Evolutionary conservation across 2,113 vertebrate species (phyloP).

Genomic region (Tragelaphus scriptus): DNA sequence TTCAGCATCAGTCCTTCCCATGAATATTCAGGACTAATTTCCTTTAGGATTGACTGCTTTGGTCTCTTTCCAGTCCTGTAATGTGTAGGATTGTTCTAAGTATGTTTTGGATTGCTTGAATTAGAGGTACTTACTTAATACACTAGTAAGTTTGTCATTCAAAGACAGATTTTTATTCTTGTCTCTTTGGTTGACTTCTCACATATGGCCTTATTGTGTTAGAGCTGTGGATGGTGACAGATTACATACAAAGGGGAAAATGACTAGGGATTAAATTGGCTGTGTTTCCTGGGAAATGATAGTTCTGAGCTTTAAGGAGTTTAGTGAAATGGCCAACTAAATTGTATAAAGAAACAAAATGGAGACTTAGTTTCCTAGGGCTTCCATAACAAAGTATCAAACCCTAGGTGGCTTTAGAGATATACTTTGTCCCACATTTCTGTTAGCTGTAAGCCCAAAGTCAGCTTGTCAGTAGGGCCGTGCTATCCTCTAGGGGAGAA

Average conservation of each 20-base stretch:
- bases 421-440: neutral
- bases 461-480: neutral
- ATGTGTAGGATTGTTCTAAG: neutral
- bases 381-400: neutral
- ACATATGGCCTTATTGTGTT: neutral
- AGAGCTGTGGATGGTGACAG: neutral
- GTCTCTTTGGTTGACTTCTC: neutral
- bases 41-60: neutral
- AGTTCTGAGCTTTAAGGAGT: neutral
- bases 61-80: neutral
- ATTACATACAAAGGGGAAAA: neutral
- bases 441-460: neutral
- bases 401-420: neutral
- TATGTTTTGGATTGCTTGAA: neutral
- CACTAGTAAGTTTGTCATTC: neutral
- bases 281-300: neutral
- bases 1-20: neutral
- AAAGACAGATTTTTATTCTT: neutral
- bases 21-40: neutral
- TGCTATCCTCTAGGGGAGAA: neutral
- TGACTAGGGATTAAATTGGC: neutral
- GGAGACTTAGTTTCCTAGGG: neutral
- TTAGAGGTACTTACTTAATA: neutral
- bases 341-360: slow-evolving; percentile 36
- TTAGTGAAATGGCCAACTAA: neutral